Evolutionary conservation across 2,797 vertebrate species (phyloP), one percentile per base, ranked within the genome.

Genomic region (Pitangus sulphuratus): DNA sequence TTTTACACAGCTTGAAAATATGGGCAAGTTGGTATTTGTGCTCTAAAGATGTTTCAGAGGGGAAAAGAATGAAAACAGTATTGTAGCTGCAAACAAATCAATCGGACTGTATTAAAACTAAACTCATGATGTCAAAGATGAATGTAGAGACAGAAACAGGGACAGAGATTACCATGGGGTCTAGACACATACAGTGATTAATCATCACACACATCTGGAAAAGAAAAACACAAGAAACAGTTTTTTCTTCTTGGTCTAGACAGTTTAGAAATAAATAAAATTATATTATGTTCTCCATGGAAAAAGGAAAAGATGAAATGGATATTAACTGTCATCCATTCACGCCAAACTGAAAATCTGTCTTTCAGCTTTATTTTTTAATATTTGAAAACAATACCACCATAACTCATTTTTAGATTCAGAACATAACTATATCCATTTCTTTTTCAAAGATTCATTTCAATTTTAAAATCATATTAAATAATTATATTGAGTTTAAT

Each of bases 151-250:
- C 87, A 94, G 95, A 89, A 93, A 87, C 83, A 56, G 75, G 69
- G 89, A 93, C 90, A 88, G 91, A 95, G 91, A 95, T 96, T 97
- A 96, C 78, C 89, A 95, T 95, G 95, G 87, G 92, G 94, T 97
- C 95, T 92, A 96, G 95, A 96, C 90, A 93, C 66, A 90, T 65
- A 35, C 76, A 45, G 61, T 93, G 96, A 97, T 96, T 97, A 95
- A 95, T 96, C 96, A 95, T 96, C 91, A 95, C 65, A 77, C 24
- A 53, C 50, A 92, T 84, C 57, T 9, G 2, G 51, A 89, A 90
- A 71, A 93, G 66, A 80, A 95, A 92, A 94, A 33, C 51, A 69
- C 28, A 90, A 89, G 3, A 90, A 79, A 68, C 21, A 83, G 4
- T 28, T 95, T 82, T 91, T 96, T 57, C 39, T 95, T 96, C 70